Percentiles rank a stretch among this genome's conserved stretches.
These are phyloP conservation scores for Ichneumoninae sp. DNA, from an alignment of 2,888 invertebrate genomes.

Conservation along the genomic window DNA sequence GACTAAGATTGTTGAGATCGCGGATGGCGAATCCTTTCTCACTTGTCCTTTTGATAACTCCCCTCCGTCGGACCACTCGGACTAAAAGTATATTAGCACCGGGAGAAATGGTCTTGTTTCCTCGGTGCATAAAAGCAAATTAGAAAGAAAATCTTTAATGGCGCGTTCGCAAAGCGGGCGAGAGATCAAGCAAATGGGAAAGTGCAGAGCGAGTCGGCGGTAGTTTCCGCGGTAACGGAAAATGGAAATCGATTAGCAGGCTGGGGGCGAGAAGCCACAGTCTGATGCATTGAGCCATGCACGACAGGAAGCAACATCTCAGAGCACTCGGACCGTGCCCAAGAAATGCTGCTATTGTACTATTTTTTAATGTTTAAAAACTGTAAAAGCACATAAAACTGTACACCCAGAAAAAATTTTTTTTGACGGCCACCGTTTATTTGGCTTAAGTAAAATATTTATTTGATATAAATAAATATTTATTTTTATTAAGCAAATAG, in stretches of 20 bases:
- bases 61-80: not conserved
- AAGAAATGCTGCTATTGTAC: not conserved
- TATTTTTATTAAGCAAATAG: too few relatives aligned
- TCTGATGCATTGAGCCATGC: constrained; percentile 19
- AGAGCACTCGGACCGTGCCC: constrained; percentile 32
- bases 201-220: constrained; percentile 2
- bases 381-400: too few relatives aligned
- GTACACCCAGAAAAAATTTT: too few relatives aligned
- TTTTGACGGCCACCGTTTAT: too few relatives aligned
- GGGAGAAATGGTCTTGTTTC: not conserved
- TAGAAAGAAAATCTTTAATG: not conserved
- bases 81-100: constrained; percentile 7
- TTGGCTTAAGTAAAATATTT: too few relatives aligned
- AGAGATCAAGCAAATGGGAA: constrained; percentile 22
- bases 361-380: too few relatives aligned
- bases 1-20: constrained; percentile 70
- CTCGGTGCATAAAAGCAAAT: not conserved
- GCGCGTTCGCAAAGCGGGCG: not conserved
- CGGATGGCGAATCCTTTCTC: constrained; percentile 16
- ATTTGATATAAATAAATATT: too few relatives aligned
- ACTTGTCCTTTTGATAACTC: not conserved
- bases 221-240: constrained; percentile 10
- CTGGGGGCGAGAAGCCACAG: constrained; percentile 10
- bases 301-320: constrained; percentile 30
- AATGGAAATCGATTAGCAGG: constrained; percentile 57